Percentiles rank a stretch among this genome's conserved stretches.
These are phyloP conservation scores for Acanthis flammea DNA, from an alignment of 2,797 vertebrate species.

Conservation along the genomic window DNA sequence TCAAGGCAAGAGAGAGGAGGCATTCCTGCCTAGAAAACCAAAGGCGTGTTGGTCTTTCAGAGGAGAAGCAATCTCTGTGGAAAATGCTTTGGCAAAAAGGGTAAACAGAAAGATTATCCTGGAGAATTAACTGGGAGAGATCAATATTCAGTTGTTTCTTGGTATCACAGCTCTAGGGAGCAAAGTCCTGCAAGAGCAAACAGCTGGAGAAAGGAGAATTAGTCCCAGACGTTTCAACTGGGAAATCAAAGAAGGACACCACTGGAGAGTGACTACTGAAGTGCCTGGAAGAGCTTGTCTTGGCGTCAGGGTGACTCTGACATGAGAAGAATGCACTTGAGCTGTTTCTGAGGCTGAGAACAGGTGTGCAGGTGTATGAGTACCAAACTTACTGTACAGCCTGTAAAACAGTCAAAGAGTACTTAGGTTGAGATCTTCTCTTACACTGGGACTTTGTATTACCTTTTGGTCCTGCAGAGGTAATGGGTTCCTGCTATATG, in stretches of 20 bases:
- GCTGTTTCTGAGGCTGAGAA: neutral
- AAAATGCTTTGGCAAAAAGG: neutral
- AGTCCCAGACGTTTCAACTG: neutral
- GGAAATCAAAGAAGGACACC: neutral
- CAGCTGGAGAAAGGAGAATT: neutral
- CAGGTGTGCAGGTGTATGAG: rapidly evolving
- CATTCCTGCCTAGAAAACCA: neutral
- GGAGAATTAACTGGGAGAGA: neutral
- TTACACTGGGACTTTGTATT: neutral
- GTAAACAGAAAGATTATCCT: neutral
- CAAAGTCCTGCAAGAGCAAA: neutral
- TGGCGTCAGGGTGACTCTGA: rapidly evolving
- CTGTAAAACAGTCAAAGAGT: neutral
- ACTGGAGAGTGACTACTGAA: neutral
- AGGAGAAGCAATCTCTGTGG: neutral
- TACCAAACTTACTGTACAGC: neutral
- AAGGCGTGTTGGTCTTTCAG: neutral
- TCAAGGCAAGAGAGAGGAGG: neutral
- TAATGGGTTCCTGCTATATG: neutral
- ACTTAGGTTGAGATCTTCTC: neutral
- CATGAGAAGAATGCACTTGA: neutral
- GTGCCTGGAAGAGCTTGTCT: neutral
- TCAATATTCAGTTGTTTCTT: neutral
- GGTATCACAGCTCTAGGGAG: neutral
- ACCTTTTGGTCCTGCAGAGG: neutral